A percentile compares a stretch with the other conserved stretches of the same genome.
phyloP scores from a whole-genome alignment of 2,113 vertebrate genomes.

The Empidonax traillii region DNA sequence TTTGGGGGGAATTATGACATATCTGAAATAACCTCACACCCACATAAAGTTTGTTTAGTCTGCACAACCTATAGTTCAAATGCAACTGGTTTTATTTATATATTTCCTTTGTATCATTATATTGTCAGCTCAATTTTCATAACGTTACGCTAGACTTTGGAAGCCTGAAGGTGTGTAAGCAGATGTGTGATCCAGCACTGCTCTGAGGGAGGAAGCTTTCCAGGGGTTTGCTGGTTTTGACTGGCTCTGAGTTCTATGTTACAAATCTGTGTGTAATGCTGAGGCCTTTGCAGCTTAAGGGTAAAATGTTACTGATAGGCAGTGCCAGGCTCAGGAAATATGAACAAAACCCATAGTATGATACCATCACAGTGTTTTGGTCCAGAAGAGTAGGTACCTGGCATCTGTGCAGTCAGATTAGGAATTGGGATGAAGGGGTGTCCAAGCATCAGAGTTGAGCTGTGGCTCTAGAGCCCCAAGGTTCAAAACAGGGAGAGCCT shows the following conservation, averaged over 20 bases:
- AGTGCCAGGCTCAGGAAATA: not conserved
- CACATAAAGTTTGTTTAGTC: not conserved
- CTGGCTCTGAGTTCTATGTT: not conserved
- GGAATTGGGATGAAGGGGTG: not conserved
- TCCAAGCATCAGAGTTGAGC: not conserved
- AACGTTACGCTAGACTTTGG: rapidly evolving
- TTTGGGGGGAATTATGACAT: not conserved
- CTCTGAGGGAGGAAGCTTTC: not conserved
- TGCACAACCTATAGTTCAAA: not conserved
- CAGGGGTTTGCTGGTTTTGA: not conserved
- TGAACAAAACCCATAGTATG: rapidly evolving
- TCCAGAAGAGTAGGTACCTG: not conserved
- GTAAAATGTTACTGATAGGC: not conserved
- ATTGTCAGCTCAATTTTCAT: not conserved
- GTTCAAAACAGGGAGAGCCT: not conserved
- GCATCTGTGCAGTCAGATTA: too few relatives aligned
- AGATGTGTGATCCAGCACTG: rapidly evolving
- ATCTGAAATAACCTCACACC: not conserved
- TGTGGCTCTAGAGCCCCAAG: not conserved
- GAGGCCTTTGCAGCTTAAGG: not conserved
- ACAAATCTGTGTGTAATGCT: not conserved
- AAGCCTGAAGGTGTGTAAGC: not conserved
- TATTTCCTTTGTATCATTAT: not conserved
- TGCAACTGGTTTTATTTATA: not conserved
- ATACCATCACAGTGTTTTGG: not conserved